Base-by-base conservation (phyloP, 2,888 invertebrate genomes). In the Epiperipatus broadwayi region DNA sequence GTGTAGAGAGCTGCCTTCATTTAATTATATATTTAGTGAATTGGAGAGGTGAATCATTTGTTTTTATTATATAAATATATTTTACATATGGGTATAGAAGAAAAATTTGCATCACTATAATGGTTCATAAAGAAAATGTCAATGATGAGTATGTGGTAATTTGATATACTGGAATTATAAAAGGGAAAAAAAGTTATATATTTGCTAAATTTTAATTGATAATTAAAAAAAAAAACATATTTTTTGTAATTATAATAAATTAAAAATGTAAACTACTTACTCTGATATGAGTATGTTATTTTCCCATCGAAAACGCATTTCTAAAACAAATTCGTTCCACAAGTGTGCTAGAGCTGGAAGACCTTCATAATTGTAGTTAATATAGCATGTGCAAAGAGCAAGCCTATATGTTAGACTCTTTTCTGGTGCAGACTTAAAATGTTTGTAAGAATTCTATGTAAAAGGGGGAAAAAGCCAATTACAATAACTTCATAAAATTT, bases 291-390 rank as follows among this genome's bases (percentile, higher is more conserved):
- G 53, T 43, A 76, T 68, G 37, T 70, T 69, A 50, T 74, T 74
- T 51, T 93, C 89, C 79, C 87, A 87, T 20, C 87, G 67, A 52
- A 77, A 78, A 44, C 89, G 70, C 56, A 95, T 69, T 57, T 89
- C 85, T 49, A 84, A 74, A 1, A 78, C 71, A 53, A 95, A 80
- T 56, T 89, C 87, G 51, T 81, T 78, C 93, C 93, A 95, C 10
- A 93, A 57, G 53, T 91, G 85, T 1, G 83, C 80, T 39, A 87
- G 66, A 0, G 73, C 66, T 14, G 53, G 46, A 15, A 63, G 44
- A 4, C 81, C 73, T 1, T 81, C 81, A 15, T 78, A 71, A 27
- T 73, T 75, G 45, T 76, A 72, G 37, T 74, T 65, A 32, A 77
- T 68, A 41, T 78, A 74, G 15, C 75, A 74, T 46, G 77, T 67